Conservation (phyloP, 2,113 vertebrate genomes). For the Cephalopterus ornatus region DNA sequence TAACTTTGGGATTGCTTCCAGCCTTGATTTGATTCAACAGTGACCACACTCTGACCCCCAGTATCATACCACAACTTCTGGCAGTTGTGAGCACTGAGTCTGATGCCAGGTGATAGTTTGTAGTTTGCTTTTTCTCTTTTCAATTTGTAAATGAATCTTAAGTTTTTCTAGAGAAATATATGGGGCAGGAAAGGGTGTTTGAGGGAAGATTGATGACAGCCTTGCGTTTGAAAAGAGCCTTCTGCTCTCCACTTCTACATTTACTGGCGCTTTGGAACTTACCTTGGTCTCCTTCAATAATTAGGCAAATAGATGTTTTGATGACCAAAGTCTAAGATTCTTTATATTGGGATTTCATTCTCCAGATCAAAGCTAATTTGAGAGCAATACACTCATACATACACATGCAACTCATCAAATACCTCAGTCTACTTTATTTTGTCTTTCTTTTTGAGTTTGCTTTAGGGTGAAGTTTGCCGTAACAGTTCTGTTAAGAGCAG, state of each 20-base stretch:
- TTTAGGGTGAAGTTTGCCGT: not conserved
- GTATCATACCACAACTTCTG: not conserved
- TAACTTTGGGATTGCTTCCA: not conserved
- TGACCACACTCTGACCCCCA: not conserved
- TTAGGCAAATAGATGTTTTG: not conserved
- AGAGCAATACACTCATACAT: not conserved
- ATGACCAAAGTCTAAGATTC: not conserved
- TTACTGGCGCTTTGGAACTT: not conserved
- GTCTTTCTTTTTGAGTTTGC: not conserved
- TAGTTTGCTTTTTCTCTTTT: not conserved
- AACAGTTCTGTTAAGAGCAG: not conserved
- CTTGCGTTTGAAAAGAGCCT: not conserved
- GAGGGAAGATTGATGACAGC: not conserved
- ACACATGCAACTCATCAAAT: not conserved
- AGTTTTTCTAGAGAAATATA: not conserved
- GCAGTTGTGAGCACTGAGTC: not conserved
- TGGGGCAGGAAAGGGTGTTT: not conserved
- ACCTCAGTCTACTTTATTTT: not conserved
- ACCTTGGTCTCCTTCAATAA: not conserved
- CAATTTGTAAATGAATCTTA: not conserved
- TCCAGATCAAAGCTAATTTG: not conserved
- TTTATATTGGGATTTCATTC: not conserved
- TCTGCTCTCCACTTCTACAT: not conserved
- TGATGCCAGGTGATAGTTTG: not conserved
- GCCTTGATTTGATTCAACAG: not conserved